Percentiles rank a stretch among this genome's conserved stretches.
phyloP scores from a whole-genome alignment of 2,113 vertebrate species.

The Mobula hypostoma region DNA sequence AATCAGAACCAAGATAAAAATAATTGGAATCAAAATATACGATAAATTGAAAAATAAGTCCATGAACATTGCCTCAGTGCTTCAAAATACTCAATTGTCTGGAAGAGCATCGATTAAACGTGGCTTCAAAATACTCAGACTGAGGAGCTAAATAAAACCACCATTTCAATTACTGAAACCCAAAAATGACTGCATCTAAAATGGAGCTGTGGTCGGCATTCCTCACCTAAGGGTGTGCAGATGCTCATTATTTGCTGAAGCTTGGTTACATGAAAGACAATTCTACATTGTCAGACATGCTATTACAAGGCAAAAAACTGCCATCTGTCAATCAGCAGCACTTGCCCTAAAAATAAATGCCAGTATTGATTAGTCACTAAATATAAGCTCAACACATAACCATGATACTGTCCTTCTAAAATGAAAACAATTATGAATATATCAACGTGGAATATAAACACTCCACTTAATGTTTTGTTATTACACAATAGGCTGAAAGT shows the following conservation, averaged over 20 bases:
- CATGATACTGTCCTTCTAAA: background rate
- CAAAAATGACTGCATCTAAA: background rate
- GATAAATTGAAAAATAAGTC: background rate
- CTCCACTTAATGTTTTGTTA: background rate
- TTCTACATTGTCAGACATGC: background rate
- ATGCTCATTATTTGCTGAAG: constrained; percentile 4
- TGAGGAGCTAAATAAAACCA: background rate
- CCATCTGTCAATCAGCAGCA: background rate
- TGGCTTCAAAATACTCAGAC: background rate
- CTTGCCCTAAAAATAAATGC: background rate
- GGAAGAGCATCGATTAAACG: background rate
- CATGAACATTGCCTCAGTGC: background rate
- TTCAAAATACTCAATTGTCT: background rate
- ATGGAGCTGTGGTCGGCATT: background rate
- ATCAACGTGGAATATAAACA: background rate
- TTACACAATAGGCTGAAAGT: background rate
- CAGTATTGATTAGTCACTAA: constrained; percentile 19
- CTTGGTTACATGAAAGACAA: background rate
- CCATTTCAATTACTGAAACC: background rate
- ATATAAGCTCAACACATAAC: background rate
- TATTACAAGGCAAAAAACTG: background rate
- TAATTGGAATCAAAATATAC: too few species aligned
- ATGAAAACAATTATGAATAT: background rate
- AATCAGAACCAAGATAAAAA: background rate
- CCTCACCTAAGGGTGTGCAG: background rate